Percentiles rank a stretch among this genome's conserved stretches.
Evolutionary conservation across 2,797 vertebrate genomes (phyloP).

Genomic region (Lophotriccus pileatus): DNA sequence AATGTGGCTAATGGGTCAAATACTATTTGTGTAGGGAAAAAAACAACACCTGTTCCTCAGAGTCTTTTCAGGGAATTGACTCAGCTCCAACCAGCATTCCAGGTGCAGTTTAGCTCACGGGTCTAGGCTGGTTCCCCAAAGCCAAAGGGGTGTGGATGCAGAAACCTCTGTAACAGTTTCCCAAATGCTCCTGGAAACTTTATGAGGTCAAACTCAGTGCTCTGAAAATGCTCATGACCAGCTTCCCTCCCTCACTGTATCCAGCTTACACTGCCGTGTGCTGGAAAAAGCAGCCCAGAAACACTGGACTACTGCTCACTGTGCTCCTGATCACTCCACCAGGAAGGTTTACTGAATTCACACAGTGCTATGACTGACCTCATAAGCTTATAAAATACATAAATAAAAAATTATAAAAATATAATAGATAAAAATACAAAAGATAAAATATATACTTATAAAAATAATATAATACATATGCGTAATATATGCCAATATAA

Average conservation of each 20-base stretch:
- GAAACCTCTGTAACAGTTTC: neutral
- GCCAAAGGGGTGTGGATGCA: neutral
- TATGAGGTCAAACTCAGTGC: neutral
- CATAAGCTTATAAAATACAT: neutral
- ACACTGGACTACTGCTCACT: neutral
- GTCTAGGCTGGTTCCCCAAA: neutral
- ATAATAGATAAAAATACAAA: neutral
- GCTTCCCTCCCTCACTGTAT: accelerated
- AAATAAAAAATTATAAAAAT: neutral
- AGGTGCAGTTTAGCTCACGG: neutral
- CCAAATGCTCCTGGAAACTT: neutral
- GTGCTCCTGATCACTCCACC: neutral
- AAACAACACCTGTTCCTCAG: neutral
- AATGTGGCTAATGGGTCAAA: neutral
- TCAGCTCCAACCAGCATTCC: neutral
- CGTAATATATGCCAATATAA: too few species aligned
- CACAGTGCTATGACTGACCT: neutral
- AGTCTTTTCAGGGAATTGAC: neutral
- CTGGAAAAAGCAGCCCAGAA: neutral
- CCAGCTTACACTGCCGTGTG: neutral
- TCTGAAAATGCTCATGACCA: neutral
- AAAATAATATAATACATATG: neutral
- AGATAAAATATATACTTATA: too few species aligned
- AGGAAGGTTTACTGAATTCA: neutral
- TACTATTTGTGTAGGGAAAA: neutral